These are phyloP conservation scores for Venustoraphidia nigricollis DNA, from an alignment of 2,888 invertebrate genomes.

Conservation along the genomic window DNA sequence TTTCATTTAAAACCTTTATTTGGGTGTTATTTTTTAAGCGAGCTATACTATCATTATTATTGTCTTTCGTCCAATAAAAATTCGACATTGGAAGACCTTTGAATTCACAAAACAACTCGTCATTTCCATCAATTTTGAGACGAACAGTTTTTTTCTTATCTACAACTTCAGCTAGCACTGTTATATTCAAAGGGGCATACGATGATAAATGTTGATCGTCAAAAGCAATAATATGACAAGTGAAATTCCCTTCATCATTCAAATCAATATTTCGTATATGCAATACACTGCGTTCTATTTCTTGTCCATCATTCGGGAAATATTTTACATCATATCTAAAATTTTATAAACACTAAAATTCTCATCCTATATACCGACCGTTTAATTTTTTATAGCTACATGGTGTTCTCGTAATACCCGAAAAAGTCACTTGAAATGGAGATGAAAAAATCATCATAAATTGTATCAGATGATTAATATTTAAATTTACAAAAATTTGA, in stretches of 20 bases:
- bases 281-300: slow-evolving; percentile 30
- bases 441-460: no score
- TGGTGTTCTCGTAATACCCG: no score
- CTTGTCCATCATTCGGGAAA: slow-evolving; percentile 18
- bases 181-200: slow-evolving; percentile 21
- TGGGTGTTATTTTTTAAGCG: slow-evolving; percentile 24
- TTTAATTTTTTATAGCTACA: no score
- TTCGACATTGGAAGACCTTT: slow-evolving; percentile 41
- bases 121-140: slow-evolving; percentile 33
- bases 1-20: slow-evolving; percentile 33
- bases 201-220: slow-evolving; percentile 13
- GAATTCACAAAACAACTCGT: slow-evolving; percentile 36
- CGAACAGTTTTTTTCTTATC: slow-evolving; percentile 28
- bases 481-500: slow-evolving; percentile 16
- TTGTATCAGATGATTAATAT: no score
- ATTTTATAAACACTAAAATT: slow-evolving; percentile 19
- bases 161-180: slow-evolving; percentile 32
- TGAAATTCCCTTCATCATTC: slow-evolving; percentile 42
- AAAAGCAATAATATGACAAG: slow-evolving; percentile 34
- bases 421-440: no score
- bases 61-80: slow-evolving; percentile 42
- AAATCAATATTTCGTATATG: slow-evolving; percentile 36
- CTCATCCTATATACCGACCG: slow-evolving; percentile 21
- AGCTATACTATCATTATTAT: slow-evolving; percentile 26
- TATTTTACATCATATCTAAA: slow-evolving; percentile 6